These are phyloP conservation scores for Malurus cyaneus DNA, from an alignment of 2,113 vertebrate species.

Conservation along the genomic window DNA sequence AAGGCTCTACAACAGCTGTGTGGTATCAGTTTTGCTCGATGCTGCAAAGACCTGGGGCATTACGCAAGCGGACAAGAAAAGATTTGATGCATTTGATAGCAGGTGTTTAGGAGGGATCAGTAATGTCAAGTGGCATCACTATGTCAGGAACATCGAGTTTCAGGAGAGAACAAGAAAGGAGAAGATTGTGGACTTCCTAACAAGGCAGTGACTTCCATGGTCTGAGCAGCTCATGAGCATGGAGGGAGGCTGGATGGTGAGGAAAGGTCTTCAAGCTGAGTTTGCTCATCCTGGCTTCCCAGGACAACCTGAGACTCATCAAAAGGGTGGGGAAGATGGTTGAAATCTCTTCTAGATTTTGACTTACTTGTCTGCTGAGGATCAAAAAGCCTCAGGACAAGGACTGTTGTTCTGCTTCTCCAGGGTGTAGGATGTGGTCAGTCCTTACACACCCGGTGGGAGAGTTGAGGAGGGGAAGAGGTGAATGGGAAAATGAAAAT, in stretches of 20 bases:
- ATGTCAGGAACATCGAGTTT: slow-evolving; percentile 61
- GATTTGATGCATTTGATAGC: slow-evolving; percentile 75
- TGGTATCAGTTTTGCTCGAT: slow-evolving; percentile 72
- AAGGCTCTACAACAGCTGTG: slow-evolving; percentile 74
- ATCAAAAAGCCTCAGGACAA: background rate
- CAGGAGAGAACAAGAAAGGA: slow-evolving; percentile 66
- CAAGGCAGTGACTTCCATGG: slow-evolving; percentile 25
- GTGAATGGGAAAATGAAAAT: background rate
- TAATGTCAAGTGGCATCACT: slow-evolving; percentile 64
- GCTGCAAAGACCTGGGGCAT: slow-evolving; percentile 71
- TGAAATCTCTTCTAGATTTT: background rate
- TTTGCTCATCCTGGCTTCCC: background rate
- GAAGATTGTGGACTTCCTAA: slow-evolving; percentile 54
- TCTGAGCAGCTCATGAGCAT: background rate
- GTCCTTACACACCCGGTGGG: rapidly evolving
- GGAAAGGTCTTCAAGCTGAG: background rate
- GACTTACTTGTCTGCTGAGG: background rate
- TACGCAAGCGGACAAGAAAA: slow-evolving; percentile 73
- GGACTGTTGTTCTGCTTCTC: background rate
- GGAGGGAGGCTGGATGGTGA: background rate
- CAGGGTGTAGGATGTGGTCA: rapidly evolving
- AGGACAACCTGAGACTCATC: background rate
- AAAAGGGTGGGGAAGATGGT: background rate
- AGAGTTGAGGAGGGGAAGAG: background rate
- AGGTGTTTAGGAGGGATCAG: slow-evolving; percentile 73